Percentiles rank a stretch among this genome's conserved stretches.
phyloP scores from a whole-genome alignment of 2,113 vertebrate genomes.

The Falco punctatus region DNA sequence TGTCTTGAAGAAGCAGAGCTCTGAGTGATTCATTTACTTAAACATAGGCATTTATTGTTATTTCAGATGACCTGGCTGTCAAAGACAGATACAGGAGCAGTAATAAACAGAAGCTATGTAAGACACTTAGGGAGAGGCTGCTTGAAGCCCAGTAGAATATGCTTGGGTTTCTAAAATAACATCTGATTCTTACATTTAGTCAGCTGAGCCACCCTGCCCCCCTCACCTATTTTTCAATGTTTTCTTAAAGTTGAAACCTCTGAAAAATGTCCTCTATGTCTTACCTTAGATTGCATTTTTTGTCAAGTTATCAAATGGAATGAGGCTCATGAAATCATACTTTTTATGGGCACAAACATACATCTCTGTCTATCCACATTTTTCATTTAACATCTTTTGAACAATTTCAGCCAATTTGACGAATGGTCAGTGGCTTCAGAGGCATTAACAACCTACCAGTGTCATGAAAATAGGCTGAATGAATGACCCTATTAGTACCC shows the following conservation, averaged over 20 bases:
- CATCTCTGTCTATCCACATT: neutral
- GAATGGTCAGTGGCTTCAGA: neutral
- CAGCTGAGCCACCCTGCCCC: neutral
- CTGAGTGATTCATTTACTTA: neutral
- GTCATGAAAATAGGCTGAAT: neutral
- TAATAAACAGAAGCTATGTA: neutral
- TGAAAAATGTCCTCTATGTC: neutral
- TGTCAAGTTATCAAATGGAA: neutral
- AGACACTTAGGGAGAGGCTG: neutral
- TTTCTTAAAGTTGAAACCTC: neutral
- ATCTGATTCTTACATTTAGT: neutral
- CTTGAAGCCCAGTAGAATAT: neutral
- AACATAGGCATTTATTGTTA: neutral
- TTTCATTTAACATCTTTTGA: neutral
- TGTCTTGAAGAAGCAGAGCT: neutral
- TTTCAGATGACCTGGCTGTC: neutral
- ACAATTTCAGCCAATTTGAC: neutral
- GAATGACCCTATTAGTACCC: neutral
- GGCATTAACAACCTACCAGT: neutral
- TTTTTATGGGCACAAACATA: neutral
- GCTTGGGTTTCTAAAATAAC: neutral
- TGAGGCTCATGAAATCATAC: neutral
- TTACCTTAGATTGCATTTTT: neutral
- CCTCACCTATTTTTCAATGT: neutral
- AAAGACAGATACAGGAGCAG: accelerated